Conservation (phyloP, 2,113 vertebrate genomes). For the Rhinoptilus africanus region DNA sequence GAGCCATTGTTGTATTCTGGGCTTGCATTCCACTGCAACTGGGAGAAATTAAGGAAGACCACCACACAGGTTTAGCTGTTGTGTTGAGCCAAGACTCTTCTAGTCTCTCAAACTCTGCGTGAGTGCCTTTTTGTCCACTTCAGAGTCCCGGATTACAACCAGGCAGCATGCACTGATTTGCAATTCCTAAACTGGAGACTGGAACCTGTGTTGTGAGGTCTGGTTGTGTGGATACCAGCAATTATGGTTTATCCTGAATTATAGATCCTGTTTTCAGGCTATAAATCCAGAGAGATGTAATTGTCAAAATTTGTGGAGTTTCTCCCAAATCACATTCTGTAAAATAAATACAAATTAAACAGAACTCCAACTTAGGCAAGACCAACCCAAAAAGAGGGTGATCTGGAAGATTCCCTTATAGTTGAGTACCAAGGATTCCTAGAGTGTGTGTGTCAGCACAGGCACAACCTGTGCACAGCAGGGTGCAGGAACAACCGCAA, state of each 20-base stretch:
- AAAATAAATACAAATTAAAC: not conserved
- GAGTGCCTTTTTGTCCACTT: not conserved
- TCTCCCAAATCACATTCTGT: not conserved
- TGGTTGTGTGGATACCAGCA: not conserved
- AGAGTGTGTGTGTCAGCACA: not conserved
- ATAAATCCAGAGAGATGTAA: not conserved
- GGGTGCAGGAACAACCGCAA: not conserved
- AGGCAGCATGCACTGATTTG: not conserved
- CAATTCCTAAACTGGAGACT: not conserved
- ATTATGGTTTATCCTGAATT: not conserved
- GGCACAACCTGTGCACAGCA: not conserved
- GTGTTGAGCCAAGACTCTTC: not conserved
- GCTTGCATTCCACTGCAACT: not conserved
- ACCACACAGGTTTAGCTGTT: not conserved
- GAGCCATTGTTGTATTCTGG: not conserved
- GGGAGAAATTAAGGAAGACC: not conserved
- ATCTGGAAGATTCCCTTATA: not conserved
- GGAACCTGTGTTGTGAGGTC: not conserved
- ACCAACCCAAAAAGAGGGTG: not conserved
- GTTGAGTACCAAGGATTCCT: not conserved
- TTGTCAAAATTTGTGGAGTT: not conserved
- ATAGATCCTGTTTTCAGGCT: not conserved
- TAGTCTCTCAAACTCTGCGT: not conserved
- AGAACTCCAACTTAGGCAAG: not conserved
- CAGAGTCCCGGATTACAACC: not conserved